Percentiles rank a stretch among this genome's conserved stretches.
phyloP scores from a whole-genome alignment of 2,888 invertebrate genomes.

The Synergus itoensis region DNA sequence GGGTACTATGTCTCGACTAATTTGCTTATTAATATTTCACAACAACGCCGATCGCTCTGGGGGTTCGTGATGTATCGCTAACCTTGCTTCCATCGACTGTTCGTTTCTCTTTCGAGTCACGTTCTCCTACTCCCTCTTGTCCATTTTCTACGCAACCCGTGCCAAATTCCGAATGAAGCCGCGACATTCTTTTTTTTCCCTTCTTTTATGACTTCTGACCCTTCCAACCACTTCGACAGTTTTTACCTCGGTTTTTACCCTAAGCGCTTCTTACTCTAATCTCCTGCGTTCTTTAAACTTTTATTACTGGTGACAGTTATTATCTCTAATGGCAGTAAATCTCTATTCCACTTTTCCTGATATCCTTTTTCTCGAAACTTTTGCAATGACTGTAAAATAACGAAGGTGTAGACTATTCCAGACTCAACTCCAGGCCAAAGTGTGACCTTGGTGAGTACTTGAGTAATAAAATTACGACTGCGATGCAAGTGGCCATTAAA shows the following conservation, averaged over 20 bases:
- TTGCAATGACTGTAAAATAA: background rate
- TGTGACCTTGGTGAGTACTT: background rate
- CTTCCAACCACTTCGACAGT: background rate
- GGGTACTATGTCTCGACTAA: constrained; percentile 70
- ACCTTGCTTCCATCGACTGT: constrained; percentile 45
- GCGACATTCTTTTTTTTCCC: background rate
- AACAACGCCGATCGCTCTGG: constrained; percentile 71
- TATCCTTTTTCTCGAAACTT: background rate
- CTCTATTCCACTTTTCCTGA: background rate
- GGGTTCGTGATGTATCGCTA: constrained; percentile 69
- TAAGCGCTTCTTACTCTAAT: too few species aligned
- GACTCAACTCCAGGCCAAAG: background rate
- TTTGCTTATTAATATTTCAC: constrained; percentile 77
- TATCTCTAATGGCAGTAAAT: background rate
- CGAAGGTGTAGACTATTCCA: background rate
- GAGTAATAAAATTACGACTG: background rate
- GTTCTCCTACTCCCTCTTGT: constrained; percentile 33
- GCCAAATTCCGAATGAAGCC: constrained; percentile 28
- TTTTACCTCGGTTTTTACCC: too few species aligned
- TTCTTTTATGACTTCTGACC: background rate
- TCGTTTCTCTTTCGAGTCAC: constrained; percentile 33
- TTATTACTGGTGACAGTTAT: background rate
- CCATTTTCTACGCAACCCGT: constrained; percentile 25
- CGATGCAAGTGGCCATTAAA: too few species aligned
- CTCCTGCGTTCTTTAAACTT: background rate